Base-by-base conservation (phyloP, 2,113 vertebrate species). In the Nerophis ophidion region DNA sequence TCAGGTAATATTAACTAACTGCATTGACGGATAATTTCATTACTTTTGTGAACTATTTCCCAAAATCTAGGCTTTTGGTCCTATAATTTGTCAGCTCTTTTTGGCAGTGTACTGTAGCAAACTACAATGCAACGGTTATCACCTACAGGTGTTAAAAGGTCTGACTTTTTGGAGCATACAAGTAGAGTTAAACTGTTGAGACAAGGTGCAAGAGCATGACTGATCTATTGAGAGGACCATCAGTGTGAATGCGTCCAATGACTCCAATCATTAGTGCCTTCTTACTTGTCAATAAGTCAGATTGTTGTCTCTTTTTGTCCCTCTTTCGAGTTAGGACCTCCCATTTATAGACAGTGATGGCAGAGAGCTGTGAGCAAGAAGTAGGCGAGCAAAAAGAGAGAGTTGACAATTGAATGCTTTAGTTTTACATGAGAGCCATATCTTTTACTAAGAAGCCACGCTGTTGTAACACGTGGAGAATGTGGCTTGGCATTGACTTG, bases 221-320 rank as follows among this genome's bases (percentile, higher is more conserved):
- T 84, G 79, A 88, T 87, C 79, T 86, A 85, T 82, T 76, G 80
- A 86, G 80, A 75, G 75, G 67, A 75, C 72, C 70, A 76, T 81
- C 81, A 71, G 66, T 71, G 79, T 75, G 70, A 82, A 83, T 64
- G 77, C 71, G 74, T 66, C 74, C 71, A 16, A 50, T 38, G 71
- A 66, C 73, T 63, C 71, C 66, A 70, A 82, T 90, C 88, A 80
- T 85, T 86, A 87, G 59, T 1, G 36, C 58, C 77, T 82, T 72
- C 77, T 82, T 74, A 84, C 86, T 88, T 87, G 82, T 87, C 82
- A 82, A 79, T 84, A 84, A 79, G 83, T 83, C 58, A 80, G 78
- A 87, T 84, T 81, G 72, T 77, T 80, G 77, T 74, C 76, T 74
- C 68, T 75, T 67, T 68, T 60, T 49, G 34, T 71, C 59, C 74